Conservation (phyloP, 2,888 invertebrate species). For the Nasonia oneida region DNA sequence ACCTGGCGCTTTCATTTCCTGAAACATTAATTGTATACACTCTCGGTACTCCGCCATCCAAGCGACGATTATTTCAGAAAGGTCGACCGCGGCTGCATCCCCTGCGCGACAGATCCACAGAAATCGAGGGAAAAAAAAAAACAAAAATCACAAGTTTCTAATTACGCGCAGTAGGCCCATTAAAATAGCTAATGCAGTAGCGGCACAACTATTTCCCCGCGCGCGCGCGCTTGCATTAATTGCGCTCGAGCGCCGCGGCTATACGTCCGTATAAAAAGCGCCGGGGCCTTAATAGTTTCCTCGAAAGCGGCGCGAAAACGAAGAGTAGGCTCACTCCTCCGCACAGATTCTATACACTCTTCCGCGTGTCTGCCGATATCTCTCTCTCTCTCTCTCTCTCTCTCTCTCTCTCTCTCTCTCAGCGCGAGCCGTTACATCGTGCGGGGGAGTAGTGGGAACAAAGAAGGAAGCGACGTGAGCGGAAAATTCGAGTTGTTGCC, state of each 20-base stretch:
- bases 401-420: neutral
- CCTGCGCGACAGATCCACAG: too few relatives aligned
- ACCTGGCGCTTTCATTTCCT: constrained; percentile 33
- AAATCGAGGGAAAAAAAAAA: neutral
- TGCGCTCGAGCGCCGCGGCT: neutral
- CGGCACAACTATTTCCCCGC: constrained; percentile 26
- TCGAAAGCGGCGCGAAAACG: constrained; percentile 50
- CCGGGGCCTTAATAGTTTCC: constrained; percentile 53
- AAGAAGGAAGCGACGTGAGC: neutral
- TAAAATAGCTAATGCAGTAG: constrained; percentile 49
- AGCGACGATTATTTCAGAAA: neutral
- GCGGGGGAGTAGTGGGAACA: neutral
- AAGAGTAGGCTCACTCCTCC: constrained; percentile 17
- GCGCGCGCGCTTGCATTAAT: constrained; percentile 31
- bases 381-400: neutral
- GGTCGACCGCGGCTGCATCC: neutral
- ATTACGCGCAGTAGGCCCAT: constrained; percentile 41
- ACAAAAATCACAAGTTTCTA: constrained; percentile 35
- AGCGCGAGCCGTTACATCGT: constrained; percentile 48
- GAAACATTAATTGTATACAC: constrained; percentile 8
- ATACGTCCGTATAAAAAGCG: neutral
- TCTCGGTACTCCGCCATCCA: neutral
- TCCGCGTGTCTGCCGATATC: constrained; percentile 42
- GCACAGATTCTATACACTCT: constrained; percentile 17
- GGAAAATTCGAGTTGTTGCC: neutral